Conservation (phyloP, 2,888 invertebrate genomes). For the Pseudococcus viburni region DNA sequence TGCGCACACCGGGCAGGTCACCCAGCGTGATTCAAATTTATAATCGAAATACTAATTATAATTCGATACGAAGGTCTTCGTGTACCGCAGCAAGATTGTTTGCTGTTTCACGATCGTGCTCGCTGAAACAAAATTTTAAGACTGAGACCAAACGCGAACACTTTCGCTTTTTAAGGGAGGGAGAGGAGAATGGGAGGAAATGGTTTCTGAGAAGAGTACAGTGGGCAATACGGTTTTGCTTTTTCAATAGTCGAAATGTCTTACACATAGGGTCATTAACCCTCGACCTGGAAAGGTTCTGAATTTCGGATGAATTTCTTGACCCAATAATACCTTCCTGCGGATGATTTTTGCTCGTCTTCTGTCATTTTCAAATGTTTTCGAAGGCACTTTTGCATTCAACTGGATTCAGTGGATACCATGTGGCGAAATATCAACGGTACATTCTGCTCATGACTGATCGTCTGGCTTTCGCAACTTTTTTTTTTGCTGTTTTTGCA, state of each 20-base stretch:
- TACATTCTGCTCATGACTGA: too few species aligned
- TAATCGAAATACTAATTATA: constrained; percentile 54
- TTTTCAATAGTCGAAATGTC: background rate
- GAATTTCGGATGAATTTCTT: background rate
- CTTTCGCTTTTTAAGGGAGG: background rate
- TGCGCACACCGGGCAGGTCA: background rate
- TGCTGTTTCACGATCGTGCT: background rate
- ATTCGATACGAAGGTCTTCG: constrained; percentile 31
- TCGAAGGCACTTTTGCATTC: too few species aligned
- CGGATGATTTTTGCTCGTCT: background rate
- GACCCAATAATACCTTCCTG: background rate
- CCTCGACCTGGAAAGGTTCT: background rate
- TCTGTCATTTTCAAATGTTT: too few species aligned
- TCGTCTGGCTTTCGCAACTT: too few species aligned
- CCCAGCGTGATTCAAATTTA: constrained; percentile 48
- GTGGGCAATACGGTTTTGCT: background rate
- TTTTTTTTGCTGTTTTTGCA: too few species aligned
- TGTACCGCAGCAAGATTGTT: background rate
- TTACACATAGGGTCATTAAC: background rate
- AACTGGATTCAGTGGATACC: too few species aligned
- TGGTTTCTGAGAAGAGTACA: too few species aligned
- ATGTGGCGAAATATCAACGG: too few species aligned
- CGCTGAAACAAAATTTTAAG: background rate
- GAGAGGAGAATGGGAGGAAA: too few species aligned
- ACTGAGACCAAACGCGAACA: background rate